A percentile compares a stretch with the other conserved stretches of the same genome.
Conservation (phyloP, 2,797 vertebrate species). For the Phrynocephalus guinanensis region DNA sequence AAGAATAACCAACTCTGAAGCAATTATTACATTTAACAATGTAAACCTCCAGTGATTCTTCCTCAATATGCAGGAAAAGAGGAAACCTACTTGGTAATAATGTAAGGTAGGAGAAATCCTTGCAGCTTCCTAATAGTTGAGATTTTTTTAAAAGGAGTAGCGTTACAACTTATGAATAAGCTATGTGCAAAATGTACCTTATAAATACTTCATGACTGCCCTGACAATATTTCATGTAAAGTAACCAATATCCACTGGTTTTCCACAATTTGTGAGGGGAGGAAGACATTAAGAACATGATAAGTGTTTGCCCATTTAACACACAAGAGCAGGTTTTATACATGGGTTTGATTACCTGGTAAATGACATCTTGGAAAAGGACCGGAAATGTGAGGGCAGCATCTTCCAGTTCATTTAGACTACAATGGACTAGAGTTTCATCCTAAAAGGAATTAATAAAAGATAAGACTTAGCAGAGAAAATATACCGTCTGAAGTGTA, state of each 20-base stretch:
- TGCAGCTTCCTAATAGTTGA: constrained; percentile 9
- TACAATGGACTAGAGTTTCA: constrained; percentile 98
- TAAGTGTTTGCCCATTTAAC: not conserved
- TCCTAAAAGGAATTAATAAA: constrained; percentile 79
- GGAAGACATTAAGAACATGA: not conserved
- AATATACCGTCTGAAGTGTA: not conserved
- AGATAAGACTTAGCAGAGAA: constrained; percentile 24
- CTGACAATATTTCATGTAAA: not conserved
- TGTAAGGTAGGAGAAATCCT: constrained; percentile 28
- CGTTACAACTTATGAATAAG: not conserved
- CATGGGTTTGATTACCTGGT: constrained; percentile 86
- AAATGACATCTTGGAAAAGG: constrained; percentile 99
- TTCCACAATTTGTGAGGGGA: constrained; percentile 5
- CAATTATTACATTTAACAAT: not conserved
- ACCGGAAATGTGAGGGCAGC: constrained; percentile 98
- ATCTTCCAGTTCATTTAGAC: constrained; percentile 97
- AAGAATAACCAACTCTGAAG: not conserved
- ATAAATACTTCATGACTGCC: not conserved
- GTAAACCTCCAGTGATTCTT: constrained; percentile 55
- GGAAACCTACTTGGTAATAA: constrained; percentile 33
- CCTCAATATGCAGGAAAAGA: constrained; percentile 70
- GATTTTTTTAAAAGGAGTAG: constrained; percentile 21
- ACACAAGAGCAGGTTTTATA: rapidly evolving
- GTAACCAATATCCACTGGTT: not conserved
- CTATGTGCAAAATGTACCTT: not conserved